A percentile compares a stretch with the other conserved stretches of the same genome.
Evolutionary conservation across 2,888 invertebrate genomes (phyloP).

Genomic region (Caenorhabditis angaria): DNA sequence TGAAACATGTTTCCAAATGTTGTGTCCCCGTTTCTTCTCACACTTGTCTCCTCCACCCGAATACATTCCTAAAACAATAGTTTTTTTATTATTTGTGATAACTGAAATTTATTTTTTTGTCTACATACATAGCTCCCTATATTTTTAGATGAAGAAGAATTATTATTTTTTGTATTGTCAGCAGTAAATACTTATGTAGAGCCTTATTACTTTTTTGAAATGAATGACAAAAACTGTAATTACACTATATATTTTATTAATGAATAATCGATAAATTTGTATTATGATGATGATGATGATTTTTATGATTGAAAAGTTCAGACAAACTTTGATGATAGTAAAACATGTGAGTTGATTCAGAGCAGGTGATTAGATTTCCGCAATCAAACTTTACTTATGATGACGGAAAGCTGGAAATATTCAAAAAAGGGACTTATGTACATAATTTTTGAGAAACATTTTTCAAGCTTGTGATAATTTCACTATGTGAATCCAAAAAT

Average conservation of each 20-base stretch:
- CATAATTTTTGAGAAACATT: too few relatives aligned
- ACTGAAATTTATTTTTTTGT: neutral
- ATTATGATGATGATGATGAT: neutral
- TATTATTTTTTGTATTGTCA: too few relatives aligned
- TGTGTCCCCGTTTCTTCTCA: neutral
- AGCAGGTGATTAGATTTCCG: too few relatives aligned
- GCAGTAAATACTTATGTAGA: conserved; percentile 4
- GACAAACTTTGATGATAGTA: too few relatives aligned
- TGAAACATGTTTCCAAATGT: neutral
- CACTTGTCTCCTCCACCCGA: neutral
- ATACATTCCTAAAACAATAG: conserved; percentile 9
- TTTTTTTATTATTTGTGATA: conserved; percentile 1
- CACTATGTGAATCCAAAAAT: too few relatives aligned
- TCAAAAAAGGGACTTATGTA: too few relatives aligned
- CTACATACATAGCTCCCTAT: neutral
- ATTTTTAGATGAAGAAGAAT: neutral
- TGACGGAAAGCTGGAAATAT: too few relatives aligned
- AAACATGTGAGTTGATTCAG: too few relatives aligned
- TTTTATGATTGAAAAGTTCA: too few relatives aligned
- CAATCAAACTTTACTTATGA: too few relatives aligned
- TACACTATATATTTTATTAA: neutral
- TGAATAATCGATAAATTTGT: neutral
- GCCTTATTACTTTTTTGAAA: conserved; percentile 4
- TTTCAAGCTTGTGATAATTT: too few relatives aligned
- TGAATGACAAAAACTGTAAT: conserved; percentile 1